These are phyloP conservation scores for Drosophila auraria DNA, from an alignment of 1,140 invertebrate species.

Conservation along the genomic window DNA sequence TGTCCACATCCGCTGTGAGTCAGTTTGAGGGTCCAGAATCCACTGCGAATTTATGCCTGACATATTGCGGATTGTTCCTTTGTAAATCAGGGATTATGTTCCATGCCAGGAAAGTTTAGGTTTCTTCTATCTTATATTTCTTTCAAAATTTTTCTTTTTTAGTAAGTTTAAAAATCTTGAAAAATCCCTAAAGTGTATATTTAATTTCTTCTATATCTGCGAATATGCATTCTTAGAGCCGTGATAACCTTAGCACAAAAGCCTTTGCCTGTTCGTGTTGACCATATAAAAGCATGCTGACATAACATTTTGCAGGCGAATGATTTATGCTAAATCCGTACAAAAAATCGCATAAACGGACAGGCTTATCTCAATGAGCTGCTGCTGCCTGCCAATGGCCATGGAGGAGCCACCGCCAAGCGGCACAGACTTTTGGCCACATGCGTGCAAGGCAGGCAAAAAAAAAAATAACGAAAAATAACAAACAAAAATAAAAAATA, in stretches of 20 bases:
- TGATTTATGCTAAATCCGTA: constrained; percentile 76
- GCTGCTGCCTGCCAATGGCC: constrained; percentile 45
- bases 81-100: neutral
- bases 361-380: constrained; percentile 81
- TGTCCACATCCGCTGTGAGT: constrained; percentile 38
- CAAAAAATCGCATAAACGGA: constrained; percentile 69
- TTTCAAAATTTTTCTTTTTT: no score
- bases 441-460: constrained; percentile 59
- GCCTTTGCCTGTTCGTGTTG: constrained; percentile 20
- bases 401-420: constrained; percentile 48
- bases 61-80: neutral
- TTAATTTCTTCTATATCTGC: no score
- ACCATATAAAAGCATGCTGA: constrained; percentile 55
- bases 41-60: neutral
- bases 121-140: no score
- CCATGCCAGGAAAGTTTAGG: no score
- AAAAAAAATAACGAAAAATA: constrained; percentile 13
- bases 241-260: constrained; percentile 21
- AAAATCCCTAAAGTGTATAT: no score
- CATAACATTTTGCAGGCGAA: constrained; percentile 74
- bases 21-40: constrained; percentile 7
- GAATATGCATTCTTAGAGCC: neutral
- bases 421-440: constrained; percentile 50
- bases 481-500: constrained; percentile 37
- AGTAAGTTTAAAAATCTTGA: no score